phyloP scores from a whole-genome alignment of 2,888 invertebrate species.

The Calameuta filiformis region DNA sequence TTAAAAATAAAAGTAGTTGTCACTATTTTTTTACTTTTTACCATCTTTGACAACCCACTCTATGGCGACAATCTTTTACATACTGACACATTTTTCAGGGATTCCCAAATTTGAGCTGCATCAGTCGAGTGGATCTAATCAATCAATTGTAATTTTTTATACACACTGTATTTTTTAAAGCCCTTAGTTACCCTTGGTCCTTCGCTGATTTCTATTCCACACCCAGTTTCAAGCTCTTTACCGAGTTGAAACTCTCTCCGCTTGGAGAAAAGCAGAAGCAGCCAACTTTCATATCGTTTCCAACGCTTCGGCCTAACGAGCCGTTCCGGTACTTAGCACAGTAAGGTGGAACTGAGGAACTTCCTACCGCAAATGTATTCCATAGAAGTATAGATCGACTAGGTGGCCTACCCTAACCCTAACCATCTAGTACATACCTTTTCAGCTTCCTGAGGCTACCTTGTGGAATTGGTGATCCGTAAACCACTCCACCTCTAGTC shows the following conservation, averaged over 20 bases:
- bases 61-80: background rate
- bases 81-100: background rate
- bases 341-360: background rate
- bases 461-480: background rate
- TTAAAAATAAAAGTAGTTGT: background rate
- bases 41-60: too few species aligned
- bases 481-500: background rate
- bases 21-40: background rate
- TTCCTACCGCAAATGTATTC: background rate
- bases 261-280: background rate
- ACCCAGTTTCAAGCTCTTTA: background rate
- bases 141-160: background rate
- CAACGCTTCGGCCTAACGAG: constrained; percentile 36
- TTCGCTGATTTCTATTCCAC: background rate
- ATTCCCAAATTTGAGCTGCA: background rate
- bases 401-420: background rate
- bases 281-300: constrained; percentile 16
- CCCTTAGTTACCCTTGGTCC: background rate
- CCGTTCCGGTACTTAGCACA: constrained; percentile 36
- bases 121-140: background rate
- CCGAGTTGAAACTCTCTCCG: background rate
- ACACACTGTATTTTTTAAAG: background rate
- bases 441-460: background rate
- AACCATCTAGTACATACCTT: background rate
- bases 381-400: background rate